Percentiles rank a stretch among this genome's conserved stretches.
Evolutionary conservation across 2,888 invertebrate genomes (phyloP).

Genomic region (Synanthedon formicaeformis): DNA sequence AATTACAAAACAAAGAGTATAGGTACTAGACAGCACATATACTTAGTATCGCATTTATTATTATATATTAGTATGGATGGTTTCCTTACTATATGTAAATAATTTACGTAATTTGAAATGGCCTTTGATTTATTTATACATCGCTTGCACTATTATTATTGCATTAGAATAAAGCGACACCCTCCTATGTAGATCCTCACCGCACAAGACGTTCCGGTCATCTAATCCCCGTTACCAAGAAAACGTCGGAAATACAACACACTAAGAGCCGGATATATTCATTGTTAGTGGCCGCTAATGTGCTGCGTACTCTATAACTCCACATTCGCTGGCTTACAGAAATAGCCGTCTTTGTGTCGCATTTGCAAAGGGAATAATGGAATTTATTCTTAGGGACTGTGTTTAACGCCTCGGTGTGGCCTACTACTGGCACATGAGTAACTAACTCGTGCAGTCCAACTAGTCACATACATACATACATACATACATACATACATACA

Average conservation of each 20-base stretch:
- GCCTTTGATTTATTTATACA: too few relatives aligned
- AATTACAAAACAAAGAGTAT: too few relatives aligned
- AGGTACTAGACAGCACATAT: too few relatives aligned
- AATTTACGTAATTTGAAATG: too few relatives aligned
- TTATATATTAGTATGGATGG: too few relatives aligned
- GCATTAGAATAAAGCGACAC: not conserved
- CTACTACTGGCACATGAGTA: conserved; percentile 11
- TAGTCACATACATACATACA: too few relatives aligned
- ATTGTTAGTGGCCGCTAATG: conserved; percentile 49
- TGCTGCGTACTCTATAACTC: conserved; percentile 55
- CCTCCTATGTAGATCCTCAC: conserved; percentile 22
- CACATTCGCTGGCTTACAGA: conserved; percentile 43
- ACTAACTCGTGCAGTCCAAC: too few relatives aligned
- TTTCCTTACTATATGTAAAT: too few relatives aligned
- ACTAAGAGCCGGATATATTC: conserved; percentile 32
- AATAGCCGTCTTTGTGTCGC: conserved; percentile 35
- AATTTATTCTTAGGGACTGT: not conserved
- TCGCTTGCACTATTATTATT: not conserved
- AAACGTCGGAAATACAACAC: conserved; percentile 43
- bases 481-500: too few relatives aligned
- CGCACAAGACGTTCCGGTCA: conserved; percentile 47
- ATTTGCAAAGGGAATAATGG: not conserved
- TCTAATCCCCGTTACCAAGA: conserved; percentile 48
- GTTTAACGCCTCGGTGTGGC: conserved; percentile 14
- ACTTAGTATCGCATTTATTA: too few relatives aligned